phyloP scores from a whole-genome alignment of 1,140 invertebrate species.

The Choristoneura fumiferana region DNA sequence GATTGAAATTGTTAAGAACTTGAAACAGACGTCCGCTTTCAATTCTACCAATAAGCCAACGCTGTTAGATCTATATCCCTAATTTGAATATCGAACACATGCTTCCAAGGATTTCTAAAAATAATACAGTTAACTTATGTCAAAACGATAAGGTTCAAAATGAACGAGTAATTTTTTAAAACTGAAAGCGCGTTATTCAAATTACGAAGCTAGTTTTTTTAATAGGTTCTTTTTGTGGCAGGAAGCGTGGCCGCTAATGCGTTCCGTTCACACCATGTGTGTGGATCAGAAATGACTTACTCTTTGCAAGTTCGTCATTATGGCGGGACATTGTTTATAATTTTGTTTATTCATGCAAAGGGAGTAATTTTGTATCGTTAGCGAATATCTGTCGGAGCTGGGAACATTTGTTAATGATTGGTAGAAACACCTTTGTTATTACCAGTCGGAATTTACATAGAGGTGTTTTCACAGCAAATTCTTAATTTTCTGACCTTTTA shows the following conservation, averaged over 20 bases:
- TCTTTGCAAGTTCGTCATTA: constrained; percentile 37
- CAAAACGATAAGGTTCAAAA: constrained; percentile 19
- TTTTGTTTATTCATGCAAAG: constrained; percentile 55
- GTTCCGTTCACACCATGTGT: constrained; percentile 63
- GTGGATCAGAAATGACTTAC: constrained; percentile 59
- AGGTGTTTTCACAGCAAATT: too few species aligned
- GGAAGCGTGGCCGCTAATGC: constrained; percentile 54
- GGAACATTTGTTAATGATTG: constrained; percentile 54
- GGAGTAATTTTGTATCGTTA: constrained; percentile 61
- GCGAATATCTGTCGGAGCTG: constrained; percentile 55
- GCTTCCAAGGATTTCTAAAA: constrained; percentile 38
- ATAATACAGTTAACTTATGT: not conserved
- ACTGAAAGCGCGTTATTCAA: constrained; percentile 24
- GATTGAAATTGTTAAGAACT: constrained; percentile 57
- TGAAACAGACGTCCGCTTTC: constrained; percentile 64
- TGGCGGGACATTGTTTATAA: constrained; percentile 53
- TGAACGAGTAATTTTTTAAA: not conserved
- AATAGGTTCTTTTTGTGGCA: constrained; percentile 42
- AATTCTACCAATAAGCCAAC: constrained; percentile 53
- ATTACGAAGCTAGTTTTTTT: constrained; percentile 38
- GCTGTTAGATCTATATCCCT: constrained; percentile 47
- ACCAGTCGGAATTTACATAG: not conserved
- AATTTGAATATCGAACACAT: constrained; percentile 66
- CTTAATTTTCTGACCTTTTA: too few species aligned
- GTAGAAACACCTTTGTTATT: constrained; percentile 40